Base-by-base conservation (phyloP, 2,113 vertebrate species). In the Fregata magnificens region DNA sequence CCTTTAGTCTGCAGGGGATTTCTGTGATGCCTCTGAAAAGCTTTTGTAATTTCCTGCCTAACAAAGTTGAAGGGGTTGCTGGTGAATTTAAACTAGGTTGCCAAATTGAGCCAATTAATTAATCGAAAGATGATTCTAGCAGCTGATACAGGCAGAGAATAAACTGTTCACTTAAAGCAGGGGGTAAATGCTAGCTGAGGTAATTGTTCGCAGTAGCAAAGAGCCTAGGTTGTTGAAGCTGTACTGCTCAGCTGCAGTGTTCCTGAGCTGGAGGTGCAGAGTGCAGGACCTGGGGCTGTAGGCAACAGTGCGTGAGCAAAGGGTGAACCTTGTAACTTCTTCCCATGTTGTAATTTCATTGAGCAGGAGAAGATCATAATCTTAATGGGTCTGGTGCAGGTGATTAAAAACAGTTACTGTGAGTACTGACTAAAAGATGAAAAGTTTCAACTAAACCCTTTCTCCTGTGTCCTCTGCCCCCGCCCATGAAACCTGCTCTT, bases 221-320 rank as follows among this genome's bases (percentile, higher is more conserved):
- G 56, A 78, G 28, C 28, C 10, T 7, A 1, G 20, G 8, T 16
- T 53, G 52, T 55, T 0, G 1, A 7, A 65, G 47, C 76, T 38
- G 44, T 5, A 17, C 49, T 16, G 66, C 77, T 72, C n/a, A 4
- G 12, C 11, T 4, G 13, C 22, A 1, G 4, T 1, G 0, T 28
- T 82, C 38, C 80, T 4, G 38, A 59, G 58, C 53, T 6, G 10
- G n/a, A 14, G 67, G 44, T 32, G 32, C 5, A 1, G 24, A 5
- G 65, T 4, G 36, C 31, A 10, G 32, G 53, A 31, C 31, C 63
- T 15, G 63, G 58, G 45, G 4, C 18, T 52, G 44, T 4, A 72
- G 32, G 14, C 2, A 61, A 28, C 7, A 18, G 65, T 13, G 7
- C 42, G 31, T 52, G 26, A 82, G 45, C 21, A 14, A 25, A 58